Conservation (phyloP, 2,113 vertebrate species). For the Microcebus jonahi region DNA sequence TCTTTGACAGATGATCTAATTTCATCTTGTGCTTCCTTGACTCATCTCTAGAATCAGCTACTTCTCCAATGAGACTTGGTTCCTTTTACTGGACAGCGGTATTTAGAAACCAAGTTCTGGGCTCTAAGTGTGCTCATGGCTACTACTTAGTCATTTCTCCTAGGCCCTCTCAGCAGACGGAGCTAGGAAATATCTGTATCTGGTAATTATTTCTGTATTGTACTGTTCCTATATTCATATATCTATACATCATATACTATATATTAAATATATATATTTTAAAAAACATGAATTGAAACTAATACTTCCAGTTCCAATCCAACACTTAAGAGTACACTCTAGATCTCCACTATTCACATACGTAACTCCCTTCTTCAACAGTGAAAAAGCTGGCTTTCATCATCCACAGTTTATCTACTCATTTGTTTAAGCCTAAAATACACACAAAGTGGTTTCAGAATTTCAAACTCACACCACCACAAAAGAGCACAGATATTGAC, state of each 20-base stretch:
- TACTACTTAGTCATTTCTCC: conserved; percentile 14
- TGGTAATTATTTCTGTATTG: background rate
- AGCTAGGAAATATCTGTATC: background rate
- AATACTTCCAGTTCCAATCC: background rate
- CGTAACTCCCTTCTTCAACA: background rate
- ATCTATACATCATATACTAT: background rate
- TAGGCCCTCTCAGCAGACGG: background rate
- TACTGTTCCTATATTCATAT: background rate
- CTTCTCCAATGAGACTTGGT: background rate
- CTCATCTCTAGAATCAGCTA: background rate
- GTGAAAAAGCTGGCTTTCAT: background rate
- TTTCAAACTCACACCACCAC: background rate
- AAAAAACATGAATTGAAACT: background rate
- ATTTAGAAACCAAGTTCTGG: conserved; percentile 2
- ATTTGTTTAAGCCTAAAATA: background rate
- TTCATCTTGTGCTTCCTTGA: background rate
- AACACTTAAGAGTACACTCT: background rate
- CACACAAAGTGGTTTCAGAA: background rate
- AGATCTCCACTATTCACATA: background rate
- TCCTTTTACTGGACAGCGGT: background rate
- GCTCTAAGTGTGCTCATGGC: background rate
- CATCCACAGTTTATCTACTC: background rate
- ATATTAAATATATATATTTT: background rate
- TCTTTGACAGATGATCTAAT: background rate
- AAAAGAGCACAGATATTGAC: background rate